Conservation (phyloP, 2,797 vertebrate species). For the Danio aesculapii region DNA sequence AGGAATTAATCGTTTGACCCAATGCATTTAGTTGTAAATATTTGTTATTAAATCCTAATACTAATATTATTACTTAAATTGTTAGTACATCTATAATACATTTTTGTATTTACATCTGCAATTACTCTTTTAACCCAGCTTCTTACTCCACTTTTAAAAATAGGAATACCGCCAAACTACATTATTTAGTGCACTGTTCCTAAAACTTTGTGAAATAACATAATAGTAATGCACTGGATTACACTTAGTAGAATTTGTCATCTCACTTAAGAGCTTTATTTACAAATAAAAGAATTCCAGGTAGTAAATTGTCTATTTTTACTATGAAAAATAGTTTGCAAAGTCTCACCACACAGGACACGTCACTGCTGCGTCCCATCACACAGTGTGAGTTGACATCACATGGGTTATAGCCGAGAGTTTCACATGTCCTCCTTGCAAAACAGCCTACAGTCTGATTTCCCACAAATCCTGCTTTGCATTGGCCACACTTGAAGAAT, state of each 20-base stretch:
- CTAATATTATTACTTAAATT: too few species aligned
- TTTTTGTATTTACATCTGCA: too few species aligned
- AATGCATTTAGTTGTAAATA: too few species aligned
- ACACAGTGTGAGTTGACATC: slow-evolving; percentile 83
- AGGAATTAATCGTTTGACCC: too few species aligned
- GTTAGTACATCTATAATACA: too few species aligned
- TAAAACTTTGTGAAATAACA: neutral
- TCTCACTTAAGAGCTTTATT: neutral
- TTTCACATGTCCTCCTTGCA: slow-evolving; percentile 76
- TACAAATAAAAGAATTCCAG: neutral
- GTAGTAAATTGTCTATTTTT: neutral
- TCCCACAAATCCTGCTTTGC: slow-evolving; percentile 82
- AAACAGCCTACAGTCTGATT: slow-evolving; percentile 82
- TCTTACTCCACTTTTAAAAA: too few species aligned
- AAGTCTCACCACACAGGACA: slow-evolving; percentile 79
- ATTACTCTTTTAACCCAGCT: too few species aligned
- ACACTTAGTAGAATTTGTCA: neutral
- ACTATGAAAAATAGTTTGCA: neutral
- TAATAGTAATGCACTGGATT: too few species aligned
- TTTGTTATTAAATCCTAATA: too few species aligned
- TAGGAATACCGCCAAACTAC: too few species aligned
- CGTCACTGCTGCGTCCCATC: slow-evolving; percentile 80
- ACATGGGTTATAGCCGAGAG: slow-evolving; percentile 80
- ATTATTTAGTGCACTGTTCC: too few species aligned
- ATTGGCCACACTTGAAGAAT: slow-evolving; percentile 84